A percentile compares a stretch with the other conserved stretches of the same genome.
Conservation (phyloP, 2,113 vertebrate species). For the Dipodomys spectabilis region DNA sequence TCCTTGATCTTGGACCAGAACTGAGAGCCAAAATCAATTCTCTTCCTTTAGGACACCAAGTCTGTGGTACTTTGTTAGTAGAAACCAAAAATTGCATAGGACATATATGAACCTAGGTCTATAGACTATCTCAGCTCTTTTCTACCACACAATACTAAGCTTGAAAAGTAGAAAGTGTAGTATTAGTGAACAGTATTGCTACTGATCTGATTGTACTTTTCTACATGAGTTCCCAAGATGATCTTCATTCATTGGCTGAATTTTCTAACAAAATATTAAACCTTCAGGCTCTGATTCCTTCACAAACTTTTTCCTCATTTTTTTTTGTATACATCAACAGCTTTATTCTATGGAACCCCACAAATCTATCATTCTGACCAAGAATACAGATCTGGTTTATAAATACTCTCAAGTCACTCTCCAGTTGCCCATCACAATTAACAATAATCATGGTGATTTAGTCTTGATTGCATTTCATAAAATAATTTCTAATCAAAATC, state of each 20-base stretch:
- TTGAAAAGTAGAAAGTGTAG: neutral
- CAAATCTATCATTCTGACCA: neutral
- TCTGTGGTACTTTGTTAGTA: neutral
- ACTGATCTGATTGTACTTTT: neutral
- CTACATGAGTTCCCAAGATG: neutral
- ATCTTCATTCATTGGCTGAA: neutral
- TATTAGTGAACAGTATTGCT: neutral
- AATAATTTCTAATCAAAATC: neutral
- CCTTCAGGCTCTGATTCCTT: neutral
- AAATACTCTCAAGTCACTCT: slow-evolving; percentile 11
- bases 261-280: neutral
- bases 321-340: neutral
- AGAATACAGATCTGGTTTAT: neutral
- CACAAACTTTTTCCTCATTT: neutral
- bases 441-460: neutral
- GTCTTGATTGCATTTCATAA: neutral
- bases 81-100: neutral
- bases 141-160: neutral
- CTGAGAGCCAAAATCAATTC: neutral
- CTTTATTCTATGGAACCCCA: neutral
- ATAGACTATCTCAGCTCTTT: neutral
- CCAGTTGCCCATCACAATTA: neutral
- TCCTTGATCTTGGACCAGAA: neutral
- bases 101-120: neutral
- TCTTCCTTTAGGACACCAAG: neutral